Evolutionary conservation across 2,113 vertebrate genomes (phyloP), one percentile per base, ranked within the genome.

Genomic region (Nothoprocta pentlandii): DNA sequence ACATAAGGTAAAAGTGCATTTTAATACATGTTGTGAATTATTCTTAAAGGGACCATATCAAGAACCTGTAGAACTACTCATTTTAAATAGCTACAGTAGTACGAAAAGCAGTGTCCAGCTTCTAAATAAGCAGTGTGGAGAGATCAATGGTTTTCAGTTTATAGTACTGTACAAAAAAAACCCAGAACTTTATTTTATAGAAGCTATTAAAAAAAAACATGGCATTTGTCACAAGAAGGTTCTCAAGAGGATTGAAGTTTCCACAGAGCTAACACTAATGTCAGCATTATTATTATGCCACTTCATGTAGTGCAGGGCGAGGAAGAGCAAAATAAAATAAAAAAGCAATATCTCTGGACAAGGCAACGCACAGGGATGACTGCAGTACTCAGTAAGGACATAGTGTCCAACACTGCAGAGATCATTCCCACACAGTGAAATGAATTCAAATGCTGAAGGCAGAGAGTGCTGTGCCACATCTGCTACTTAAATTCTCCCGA

Each of bases 331-430:
- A 62, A 20, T 39, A 32, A 15, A 32, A 59, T 44, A 15, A 23
- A 62, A 85, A 12, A 10, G 47, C 30, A 22, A 19, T 23, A 41
- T 8, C 54, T 81, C 44, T 36, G 51, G 44, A 46, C 51, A 61
- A 9, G 26, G 30, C 10, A 91, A 66, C 6, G 3, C 5, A 42
- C 0, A 0, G 4, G 25, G 32, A 68, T 30, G 15, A 19, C 4
- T 4, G 32, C 25, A 66, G 26, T 10, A 9, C 34, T 26, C 73
- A 47, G 12, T 30, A 39, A 66, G 20, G 53, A 63, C 16, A 44
- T n/a, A 64, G 16, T 4, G 6, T 9, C 42, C 54, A 64, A 36
- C 36, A 77, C 21, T 68, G 19, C 21, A 63, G 25, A 3, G 9
- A 17, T 39, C 10, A 11, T 44, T 76, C 39, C 64, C 64, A 63